Base-by-base conservation (phyloP, 2,797 vertebrate species). In the Spatula clypeata region DNA sequence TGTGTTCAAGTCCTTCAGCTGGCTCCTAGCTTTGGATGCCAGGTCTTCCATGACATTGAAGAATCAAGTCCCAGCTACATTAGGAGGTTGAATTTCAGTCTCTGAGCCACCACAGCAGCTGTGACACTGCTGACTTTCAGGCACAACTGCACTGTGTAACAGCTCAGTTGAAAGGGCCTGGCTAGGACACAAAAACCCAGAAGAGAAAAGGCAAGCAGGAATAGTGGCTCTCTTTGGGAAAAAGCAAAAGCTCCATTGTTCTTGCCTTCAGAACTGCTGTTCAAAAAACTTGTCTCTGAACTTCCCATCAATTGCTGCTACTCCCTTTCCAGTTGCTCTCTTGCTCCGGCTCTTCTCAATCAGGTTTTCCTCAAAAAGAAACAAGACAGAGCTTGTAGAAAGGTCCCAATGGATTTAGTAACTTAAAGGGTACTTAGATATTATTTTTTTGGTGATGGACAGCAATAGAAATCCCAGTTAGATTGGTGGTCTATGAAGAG, bases 41-140 rank as follows among this genome's bases (percentile, higher is more conserved):
- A 70, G 8, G 19, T 61, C 65, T 83, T 71, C 40, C n/a, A 45
- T 26, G 26, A 24, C 2, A 13, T 26, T 76, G 40, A 64, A 76
- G 12, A 47, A 69, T 64, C 34, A 70, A 64, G 24, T 79, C 67
- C 6, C 15, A 82, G 80, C 29, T 85, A 13, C 1, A 2, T 34
- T 53, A 53, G 38, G 45, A 53, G 47, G 61, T 4, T 87, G 67
- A 67, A 70, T 89, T 93, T 71, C 67, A 42, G 11, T 67, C 34
- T 34, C 10, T 67, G 57, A 61, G 36, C 64, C 57, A 40, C 79
- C 60, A 83, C 65, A 76, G 53, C 61, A 82, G 44, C 69, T 79
- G 73, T 2, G 24, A 15, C 21, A 20, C 3, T 75, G 58, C 0
- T 1, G 62, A 70, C 18, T 0, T 2, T 34, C 66, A 73, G 3